These are phyloP conservation scores for Altica lythri DNA, from an alignment of 2,888 invertebrate species.

Conservation along the genomic window DNA sequence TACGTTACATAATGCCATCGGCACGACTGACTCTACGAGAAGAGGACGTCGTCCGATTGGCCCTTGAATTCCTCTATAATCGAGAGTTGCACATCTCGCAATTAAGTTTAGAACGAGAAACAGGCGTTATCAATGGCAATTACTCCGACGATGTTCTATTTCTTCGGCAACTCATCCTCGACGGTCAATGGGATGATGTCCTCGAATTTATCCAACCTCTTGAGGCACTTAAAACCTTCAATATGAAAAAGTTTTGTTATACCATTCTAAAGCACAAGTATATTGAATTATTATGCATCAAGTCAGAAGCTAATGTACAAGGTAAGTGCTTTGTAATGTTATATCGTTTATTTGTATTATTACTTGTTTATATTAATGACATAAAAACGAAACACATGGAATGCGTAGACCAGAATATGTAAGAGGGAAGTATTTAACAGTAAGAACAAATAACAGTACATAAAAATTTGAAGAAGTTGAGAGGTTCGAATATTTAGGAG, in stretches of 20 bases:
- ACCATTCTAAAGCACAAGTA: slow-evolving; percentile 91
- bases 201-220: slow-evolving; percentile 95
- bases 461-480: too few relatives aligned
- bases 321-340: slow-evolving; percentile 42
- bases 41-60: slow-evolving; percentile 85
- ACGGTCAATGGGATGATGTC: slow-evolving; percentile 98
- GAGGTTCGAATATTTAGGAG: too few relatives aligned
- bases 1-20: slow-evolving; percentile 72
- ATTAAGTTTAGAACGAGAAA: slow-evolving; percentile 90
- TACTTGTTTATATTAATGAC: too few relatives aligned
- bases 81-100: slow-evolving; percentile 91
- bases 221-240: slow-evolving; percentile 79
- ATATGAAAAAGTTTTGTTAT: slow-evolving; percentile 83
- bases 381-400: too few relatives aligned
- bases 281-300: slow-evolving; percentile 90
- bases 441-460: too few relatives aligned
- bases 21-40: slow-evolving; percentile 84
- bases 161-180: slow-evolving; percentile 89
- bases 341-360: too few relatives aligned
- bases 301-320: slow-evolving; percentile 84
- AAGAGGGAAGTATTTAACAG: too few relatives aligned
- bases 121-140: slow-evolving; percentile 91
- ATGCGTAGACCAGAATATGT: too few relatives aligned
- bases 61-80: slow-evolving; percentile 85
- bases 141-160: slow-evolving; percentile 94